Conservation (phyloP, 2,113 vertebrate genomes). For the Takifugu flavidus region DNA sequence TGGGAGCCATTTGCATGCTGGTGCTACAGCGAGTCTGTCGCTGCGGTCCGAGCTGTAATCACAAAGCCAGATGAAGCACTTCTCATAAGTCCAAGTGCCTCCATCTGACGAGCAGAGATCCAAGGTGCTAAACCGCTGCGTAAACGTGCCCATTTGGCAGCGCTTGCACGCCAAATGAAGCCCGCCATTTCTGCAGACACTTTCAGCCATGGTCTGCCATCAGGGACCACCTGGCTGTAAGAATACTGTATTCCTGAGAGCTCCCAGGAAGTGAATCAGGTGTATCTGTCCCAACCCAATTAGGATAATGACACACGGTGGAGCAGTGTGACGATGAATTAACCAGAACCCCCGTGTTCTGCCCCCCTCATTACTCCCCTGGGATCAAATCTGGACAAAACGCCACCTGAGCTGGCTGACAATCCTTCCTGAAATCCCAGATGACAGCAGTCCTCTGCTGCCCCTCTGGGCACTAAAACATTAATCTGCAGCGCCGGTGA, state of each 20-base stretch:
- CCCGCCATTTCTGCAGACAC: conserved; percentile 7
- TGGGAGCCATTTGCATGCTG: conserved; percentile 54
- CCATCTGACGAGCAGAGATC: conserved; percentile 7
- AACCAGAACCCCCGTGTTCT: conserved; percentile 4
- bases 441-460: conserved; percentile 39
- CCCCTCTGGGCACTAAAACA: conserved; percentile 52
- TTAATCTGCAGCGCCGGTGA: conserved; percentile 60
- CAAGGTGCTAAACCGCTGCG: conserved; percentile 34
- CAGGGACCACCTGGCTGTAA: too few relatives aligned
- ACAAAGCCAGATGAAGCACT: conserved; percentile 59
- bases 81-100: conserved; percentile 45
- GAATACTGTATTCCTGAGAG: too few relatives aligned
- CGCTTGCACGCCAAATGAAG: conserved; percentile 21
- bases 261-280: too few relatives aligned
- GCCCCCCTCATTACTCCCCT: conserved; percentile 12
- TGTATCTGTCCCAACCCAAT: conserved; percentile 15
- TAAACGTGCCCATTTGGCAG: conserved; percentile 32
- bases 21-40: conserved; percentile 49
- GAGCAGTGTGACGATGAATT: conserved; percentile 29
- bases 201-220: too few relatives aligned
- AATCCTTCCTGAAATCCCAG: conserved; percentile 32
- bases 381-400: conserved; percentile 62
- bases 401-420: conserved; percentile 59
- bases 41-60: conserved; percentile 59
- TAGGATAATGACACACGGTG: conserved; percentile 24